These are phyloP conservation scores for Heliconius charithonia DNA, from an alignment of 2,888 invertebrate genomes.

Conservation along the genomic window DNA sequence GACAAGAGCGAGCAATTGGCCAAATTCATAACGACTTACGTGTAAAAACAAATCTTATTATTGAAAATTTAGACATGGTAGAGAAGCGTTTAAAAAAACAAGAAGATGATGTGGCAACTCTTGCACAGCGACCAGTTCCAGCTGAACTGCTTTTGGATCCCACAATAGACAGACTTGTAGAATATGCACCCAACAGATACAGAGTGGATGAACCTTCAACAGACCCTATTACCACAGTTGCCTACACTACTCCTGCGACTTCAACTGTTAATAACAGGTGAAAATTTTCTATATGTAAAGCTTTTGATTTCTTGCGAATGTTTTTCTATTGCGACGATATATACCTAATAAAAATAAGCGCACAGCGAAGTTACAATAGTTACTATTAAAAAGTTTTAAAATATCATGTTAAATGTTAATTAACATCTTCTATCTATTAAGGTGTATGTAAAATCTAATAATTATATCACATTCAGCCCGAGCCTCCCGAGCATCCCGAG, in stretches of 20 bases:
- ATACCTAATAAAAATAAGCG: conserved; percentile 30
- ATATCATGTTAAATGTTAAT: background rate
- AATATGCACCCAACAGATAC: conserved; percentile 89
- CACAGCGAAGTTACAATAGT: conserved; percentile 35
- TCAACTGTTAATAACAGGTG: conserved; percentile 72
- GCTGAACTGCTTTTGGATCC: conserved; percentile 89
- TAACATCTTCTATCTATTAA: background rate
- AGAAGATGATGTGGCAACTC: conserved; percentile 91
- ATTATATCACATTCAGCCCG: conserved; percentile 76
- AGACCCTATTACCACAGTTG: conserved; percentile 69
- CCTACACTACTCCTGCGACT: conserved; percentile 65
- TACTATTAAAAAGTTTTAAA: background rate
- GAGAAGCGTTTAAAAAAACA: conserved; percentile 93
- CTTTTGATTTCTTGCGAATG: conserved; percentile 54
- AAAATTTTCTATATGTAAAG: conserved; percentile 60
- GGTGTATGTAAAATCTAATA: conserved; percentile 59
- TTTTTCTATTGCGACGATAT: conserved; percentile 55
- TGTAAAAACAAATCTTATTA: conserved; percentile 92
- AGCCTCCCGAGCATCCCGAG: conserved; percentile 66
- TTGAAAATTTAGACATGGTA: conserved; percentile 93
- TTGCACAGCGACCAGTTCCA: conserved; percentile 89
- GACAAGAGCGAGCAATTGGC: conserved; percentile 93
- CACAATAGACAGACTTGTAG: conserved; percentile 90
- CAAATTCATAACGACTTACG: conserved; percentile 93
- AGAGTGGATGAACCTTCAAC: conserved; percentile 72